Evolutionary conservation across 2,797 vertebrate genomes (phyloP).

Genomic region (Brachymystax lenok): DNA sequence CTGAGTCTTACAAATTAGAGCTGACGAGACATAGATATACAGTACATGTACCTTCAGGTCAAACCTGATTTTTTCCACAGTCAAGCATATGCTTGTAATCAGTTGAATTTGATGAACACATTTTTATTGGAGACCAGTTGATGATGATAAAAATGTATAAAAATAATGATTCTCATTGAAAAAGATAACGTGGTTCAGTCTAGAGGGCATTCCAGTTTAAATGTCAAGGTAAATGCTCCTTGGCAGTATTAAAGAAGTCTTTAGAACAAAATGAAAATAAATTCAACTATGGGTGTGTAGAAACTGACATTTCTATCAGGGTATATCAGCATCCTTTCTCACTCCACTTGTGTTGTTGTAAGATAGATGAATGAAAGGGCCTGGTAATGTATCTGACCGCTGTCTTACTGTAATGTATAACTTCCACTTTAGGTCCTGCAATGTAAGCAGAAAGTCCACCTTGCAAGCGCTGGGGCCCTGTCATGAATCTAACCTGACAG

Average conservation of each 20-base stretch:
- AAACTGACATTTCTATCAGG: slow-evolving; percentile 99
- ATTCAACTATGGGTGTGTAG: slow-evolving; percentile 96
- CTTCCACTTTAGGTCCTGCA: slow-evolving; percentile 99
- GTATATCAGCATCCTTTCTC: slow-evolving; percentile 99
- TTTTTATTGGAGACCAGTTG: not conserved
- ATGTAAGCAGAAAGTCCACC: slow-evolving; percentile 99
- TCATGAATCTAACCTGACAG: slow-evolving; percentile 99
- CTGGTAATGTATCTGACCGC: slow-evolving; percentile 99
- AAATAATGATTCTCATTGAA: slow-evolving; percentile 34
- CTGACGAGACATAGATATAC: not conserved
- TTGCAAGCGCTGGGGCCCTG: slow-evolving; percentile 87
- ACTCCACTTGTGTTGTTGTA: slow-evolving; percentile 92
- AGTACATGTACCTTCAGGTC: not conserved
- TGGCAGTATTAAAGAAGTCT: slow-evolving; percentile 92
- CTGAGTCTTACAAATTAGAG: not conserved
- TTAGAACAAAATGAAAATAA: slow-evolving; percentile 99
- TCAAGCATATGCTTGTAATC: not conserved
- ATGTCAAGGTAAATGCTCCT: slow-evolving; percentile 90
- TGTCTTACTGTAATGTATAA: slow-evolving; percentile 99
- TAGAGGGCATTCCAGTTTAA: slow-evolving; percentile 77
- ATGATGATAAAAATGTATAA: slow-evolving; percentile 52
- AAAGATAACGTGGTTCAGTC: slow-evolving; percentile 59
- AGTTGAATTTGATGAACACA: not conserved
- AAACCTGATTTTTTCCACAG: not conserved
- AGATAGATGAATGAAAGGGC: slow-evolving; percentile 99